Evolutionary conservation across 2,888 invertebrate genomes (phyloP).

Genomic region (Hymenopus coronatus): DNA sequence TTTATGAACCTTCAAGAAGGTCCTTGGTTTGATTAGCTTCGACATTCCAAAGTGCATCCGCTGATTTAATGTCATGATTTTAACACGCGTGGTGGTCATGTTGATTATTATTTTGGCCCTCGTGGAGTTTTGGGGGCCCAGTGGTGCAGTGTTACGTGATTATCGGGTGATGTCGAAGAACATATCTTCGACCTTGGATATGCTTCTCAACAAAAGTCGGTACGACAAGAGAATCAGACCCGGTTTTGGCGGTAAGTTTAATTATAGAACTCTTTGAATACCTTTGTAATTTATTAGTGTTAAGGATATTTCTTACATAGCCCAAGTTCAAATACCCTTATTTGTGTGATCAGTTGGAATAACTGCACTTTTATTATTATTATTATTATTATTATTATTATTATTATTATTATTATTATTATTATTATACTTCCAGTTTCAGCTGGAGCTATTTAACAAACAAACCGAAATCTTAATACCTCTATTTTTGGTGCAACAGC

Average conservation of each 20-base stretch:
- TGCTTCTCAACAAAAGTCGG: constrained; percentile 42
- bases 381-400: too few species aligned
- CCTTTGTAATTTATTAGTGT: too few species aligned
- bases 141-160: constrained; percentile 23
- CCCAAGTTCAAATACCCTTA: too few species aligned
- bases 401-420: too few species aligned
- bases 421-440: too few species aligned
- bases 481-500: too few species aligned
- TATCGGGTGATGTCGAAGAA: constrained; percentile 36
- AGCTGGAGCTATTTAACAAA: too few species aligned
- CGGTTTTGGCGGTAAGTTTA: constrained; percentile 44
- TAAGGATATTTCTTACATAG: too few species aligned
- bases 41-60: neutral
- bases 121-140: neutral
- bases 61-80: neutral
- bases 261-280: neutral
- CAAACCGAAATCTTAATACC: too few species aligned
- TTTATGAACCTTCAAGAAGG: neutral
- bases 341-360: too few species aligned
- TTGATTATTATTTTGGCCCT: neutral
- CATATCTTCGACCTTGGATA: constrained; percentile 43
- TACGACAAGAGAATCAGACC: constrained; percentile 47
- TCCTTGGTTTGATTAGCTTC: neutral
- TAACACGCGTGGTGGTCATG: neutral
- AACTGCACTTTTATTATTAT: too few species aligned